A percentile compares a stretch with the other conserved stretches of the same genome.
Evolutionary conservation across 92 coral and sea anemone species (phyloP).

Genomic region (Parazoanthus atlanticus): DNA sequence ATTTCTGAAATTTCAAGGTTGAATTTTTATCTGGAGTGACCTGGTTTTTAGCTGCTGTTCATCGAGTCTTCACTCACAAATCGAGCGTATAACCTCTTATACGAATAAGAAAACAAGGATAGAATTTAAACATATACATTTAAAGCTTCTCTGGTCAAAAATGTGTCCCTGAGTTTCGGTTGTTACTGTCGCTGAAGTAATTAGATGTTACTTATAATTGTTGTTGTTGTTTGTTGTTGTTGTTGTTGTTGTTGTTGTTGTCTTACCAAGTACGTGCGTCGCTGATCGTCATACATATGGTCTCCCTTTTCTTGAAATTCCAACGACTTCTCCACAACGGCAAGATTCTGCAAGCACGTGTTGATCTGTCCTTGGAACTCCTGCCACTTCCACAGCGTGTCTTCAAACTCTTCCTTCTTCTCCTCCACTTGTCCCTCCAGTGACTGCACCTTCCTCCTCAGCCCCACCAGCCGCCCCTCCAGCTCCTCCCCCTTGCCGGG

Average conservation of each 20-base stretch:
- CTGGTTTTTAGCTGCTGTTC: too few relatives aligned
- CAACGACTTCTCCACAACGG: constrained; percentile 75
- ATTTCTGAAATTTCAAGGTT: too few relatives aligned
- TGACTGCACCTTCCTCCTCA: constrained; percentile 57
- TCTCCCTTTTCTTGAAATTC: constrained; percentile 74
- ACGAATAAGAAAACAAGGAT: neutral
- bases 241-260: neutral
- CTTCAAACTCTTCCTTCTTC: constrained; percentile 82
- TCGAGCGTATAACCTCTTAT: neutral
- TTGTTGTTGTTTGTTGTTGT: neutral
- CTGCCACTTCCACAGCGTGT: constrained; percentile 86
- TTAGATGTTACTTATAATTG: neutral
- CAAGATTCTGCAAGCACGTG: constrained; percentile 75
- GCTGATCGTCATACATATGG: constrained; percentile 67
- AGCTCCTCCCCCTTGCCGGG: constrained; percentile 72
- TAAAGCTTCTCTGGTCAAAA: too few relatives aligned
- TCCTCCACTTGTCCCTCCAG: constrained; percentile 88
- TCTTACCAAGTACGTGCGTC: constrained; percentile 67
- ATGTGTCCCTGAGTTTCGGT: too few relatives aligned
- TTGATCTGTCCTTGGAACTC: constrained; percentile 79
- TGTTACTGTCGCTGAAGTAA: neutral
- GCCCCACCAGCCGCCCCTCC: constrained; percentile 65
- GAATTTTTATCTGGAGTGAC: too few relatives aligned
- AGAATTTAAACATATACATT: neutral
- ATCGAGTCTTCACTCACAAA: neutral